A percentile compares a stretch with the other conserved stretches of the same genome.
phyloP scores from a whole-genome alignment of 2,113 vertebrate genomes.

The Pelvicachromis taeniatus region DNA sequence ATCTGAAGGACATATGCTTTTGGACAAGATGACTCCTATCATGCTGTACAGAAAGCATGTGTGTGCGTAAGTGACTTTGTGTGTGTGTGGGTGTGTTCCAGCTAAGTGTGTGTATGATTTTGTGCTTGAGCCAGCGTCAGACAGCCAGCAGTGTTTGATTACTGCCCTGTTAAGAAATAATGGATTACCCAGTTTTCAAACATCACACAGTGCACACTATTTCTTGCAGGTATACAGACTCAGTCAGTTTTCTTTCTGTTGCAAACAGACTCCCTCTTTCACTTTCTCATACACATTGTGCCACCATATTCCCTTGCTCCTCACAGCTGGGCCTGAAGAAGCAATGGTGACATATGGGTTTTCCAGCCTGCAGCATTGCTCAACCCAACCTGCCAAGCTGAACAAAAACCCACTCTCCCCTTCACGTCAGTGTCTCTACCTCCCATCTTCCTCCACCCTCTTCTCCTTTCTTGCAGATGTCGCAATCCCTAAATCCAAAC shows the following conservation, averaged over 20 bases:
- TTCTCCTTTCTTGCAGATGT: neutral
- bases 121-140: neutral
- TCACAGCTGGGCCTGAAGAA: slow-evolving; percentile 53
- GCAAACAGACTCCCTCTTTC: neutral
- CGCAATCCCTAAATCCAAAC: neutral
- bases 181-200: slow-evolving; percentile 48
- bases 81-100: neutral
- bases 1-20: slow-evolving; percentile 38
- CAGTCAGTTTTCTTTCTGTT: neutral
- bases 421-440: neutral
- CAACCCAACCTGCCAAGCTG: slow-evolving; percentile 47
- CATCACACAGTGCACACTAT: neutral
- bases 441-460: neutral
- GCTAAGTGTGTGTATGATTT: neutral
- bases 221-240: neutral
- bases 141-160: slow-evolving; percentile 44
- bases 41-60: neutral
- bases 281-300: neutral
- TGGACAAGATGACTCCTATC: neutral
- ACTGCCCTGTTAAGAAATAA: slow-evolving; percentile 46
- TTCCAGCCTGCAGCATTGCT: slow-evolving; percentile 53
- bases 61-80: neutral
- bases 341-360: slow-evolving; percentile 45
- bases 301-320: neutral
- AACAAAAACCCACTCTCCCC: slow-evolving; percentile 37